Conservation (phyloP, 2,888 invertebrate species). For the Gerris lacustris region DNA sequence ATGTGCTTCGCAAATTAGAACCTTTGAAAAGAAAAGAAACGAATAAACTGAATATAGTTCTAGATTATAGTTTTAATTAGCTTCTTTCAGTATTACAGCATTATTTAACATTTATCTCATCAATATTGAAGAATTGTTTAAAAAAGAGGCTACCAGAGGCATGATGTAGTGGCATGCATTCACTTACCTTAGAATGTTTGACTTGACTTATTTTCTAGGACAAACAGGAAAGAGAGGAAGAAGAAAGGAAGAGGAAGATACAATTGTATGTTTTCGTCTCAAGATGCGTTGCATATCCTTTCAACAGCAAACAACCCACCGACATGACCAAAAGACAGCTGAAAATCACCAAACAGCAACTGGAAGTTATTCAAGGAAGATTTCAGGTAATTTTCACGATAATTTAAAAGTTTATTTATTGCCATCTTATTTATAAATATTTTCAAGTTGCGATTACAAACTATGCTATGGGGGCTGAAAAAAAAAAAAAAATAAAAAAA, state of each 20-base stretch:
- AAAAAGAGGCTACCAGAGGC: too few relatives aligned
- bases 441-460: too few relatives aligned
- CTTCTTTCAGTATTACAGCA: too few relatives aligned
- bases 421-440: not conserved
- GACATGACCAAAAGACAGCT: conserved; percentile 93
- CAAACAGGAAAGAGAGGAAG: conserved; percentile 89
- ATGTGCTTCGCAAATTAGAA: too few relatives aligned
- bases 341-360: conserved; percentile 90
- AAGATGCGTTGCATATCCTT: conserved; percentile 94
- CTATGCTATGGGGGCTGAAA: too few relatives aligned
- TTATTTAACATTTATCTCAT: too few relatives aligned
- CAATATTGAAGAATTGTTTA: too few relatives aligned
- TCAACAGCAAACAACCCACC: conserved; percentile 97
- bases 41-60: too few relatives aligned
- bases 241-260: conserved; percentile 83
- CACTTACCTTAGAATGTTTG: not conserved
- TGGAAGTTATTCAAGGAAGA: conserved; percentile 83
- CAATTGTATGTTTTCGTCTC: conserved; percentile 98
- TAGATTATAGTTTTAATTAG: too few relatives aligned
- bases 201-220: conserved; percentile 44
- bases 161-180: too few relatives aligned
- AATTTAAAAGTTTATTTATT: conserved; percentile 7
- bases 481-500: too few relatives aligned
- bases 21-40: too few relatives aligned
- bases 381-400: conserved; percentile 59